Percentiles rank a stretch among this genome's conserved stretches.
These are phyloP conservation scores for Bradypodion ventrale DNA, from an alignment of 2,797 vertebrate genomes.

Conservation along the genomic window DNA sequence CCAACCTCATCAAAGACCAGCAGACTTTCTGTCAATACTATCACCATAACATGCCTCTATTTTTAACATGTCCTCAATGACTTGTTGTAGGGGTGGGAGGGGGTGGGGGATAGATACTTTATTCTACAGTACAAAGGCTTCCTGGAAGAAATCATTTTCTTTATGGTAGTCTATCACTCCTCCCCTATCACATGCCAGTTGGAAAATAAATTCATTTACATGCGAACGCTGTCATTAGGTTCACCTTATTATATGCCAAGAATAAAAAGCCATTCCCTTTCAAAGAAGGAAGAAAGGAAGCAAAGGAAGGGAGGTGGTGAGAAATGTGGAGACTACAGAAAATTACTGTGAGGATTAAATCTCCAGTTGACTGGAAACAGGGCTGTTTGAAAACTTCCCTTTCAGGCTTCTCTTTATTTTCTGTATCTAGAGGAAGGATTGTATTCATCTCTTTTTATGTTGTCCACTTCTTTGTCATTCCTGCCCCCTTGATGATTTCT, in stretches of 20 bases:
- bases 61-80: conserved; percentile 24
- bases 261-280: conserved; percentile 44
- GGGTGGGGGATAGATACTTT: conserved; percentile 53
- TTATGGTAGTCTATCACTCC: not conserved
- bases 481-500: conserved; percentile 62
- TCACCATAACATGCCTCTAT: conserved; percentile 2
- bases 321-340: conserved; percentile 46
- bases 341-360: conserved; percentile 63
- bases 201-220: conserved; percentile 38
- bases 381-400: conserved; percentile 59
- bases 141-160: conserved; percentile 29
- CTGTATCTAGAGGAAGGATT: conserved; percentile 66
- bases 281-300: conserved; percentile 41
- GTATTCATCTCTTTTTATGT: conserved; percentile 72
- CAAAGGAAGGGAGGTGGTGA: not conserved
- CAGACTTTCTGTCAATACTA: conserved; percentile 20
- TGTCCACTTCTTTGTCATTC: conserved; percentile 71
- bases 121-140: conserved; percentile 37
- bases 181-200: not conserved
- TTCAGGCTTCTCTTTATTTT: not conserved
- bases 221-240: not conserved
- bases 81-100: no score
- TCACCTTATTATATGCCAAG: conserved; percentile 18
- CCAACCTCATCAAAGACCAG: conserved; percentile 37
- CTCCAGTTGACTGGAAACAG: conserved; percentile 66